Base-by-base conservation (phyloP, 2,797 vertebrate genomes). In the Chelonia mydas region DNA sequence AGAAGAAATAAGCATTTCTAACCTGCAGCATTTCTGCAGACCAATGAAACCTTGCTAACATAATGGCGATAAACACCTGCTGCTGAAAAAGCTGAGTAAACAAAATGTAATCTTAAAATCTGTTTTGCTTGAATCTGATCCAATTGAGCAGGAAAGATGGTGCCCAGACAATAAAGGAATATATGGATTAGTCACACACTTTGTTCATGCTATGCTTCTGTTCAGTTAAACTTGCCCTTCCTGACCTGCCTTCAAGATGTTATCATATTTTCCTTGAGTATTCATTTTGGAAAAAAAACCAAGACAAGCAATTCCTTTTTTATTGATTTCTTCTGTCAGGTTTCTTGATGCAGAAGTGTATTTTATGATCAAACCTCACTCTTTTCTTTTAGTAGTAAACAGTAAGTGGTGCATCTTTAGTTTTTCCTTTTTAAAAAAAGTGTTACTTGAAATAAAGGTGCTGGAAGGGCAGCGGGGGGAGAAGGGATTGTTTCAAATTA, bases 301-400 rank as follows among this genome's bases (percentile, higher is more conserved):
- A 93, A 94, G 95, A 95, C 94, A 95, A 97, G 94, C 95, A 95
- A 95, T 96, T 89, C 81, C 90, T 94, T 97, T 96, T 97, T 95
- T 97, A 97, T 97, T 93, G 97, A 98, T 97, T 95, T 90, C 61
- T 93, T 91, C 95, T 94, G 88, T 95, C 94, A 86, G 93, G 79
- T 81, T 94, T 96, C 95, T 94, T 94, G 90, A 97, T 94, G 97
- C 93, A 97, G 96, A 97, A 96, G 94, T 78, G 55, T 49, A 57
- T 94, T 97, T 98, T 97, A 96, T 83, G 97, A 96, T 96, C 95
- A 95, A 96, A 92, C 91, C 81, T 89, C 88, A 83, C 86, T n/a
- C 92, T 94, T 85, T 59, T 49, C 81, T 96, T 93, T 97, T 82
- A 93, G 83, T 83, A 47, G 87, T 87, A 97, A 97, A 96, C 92